Evolutionary conservation across 1,140 invertebrate species (phyloP).

Genomic region (Drosophila repletoides): DNA sequence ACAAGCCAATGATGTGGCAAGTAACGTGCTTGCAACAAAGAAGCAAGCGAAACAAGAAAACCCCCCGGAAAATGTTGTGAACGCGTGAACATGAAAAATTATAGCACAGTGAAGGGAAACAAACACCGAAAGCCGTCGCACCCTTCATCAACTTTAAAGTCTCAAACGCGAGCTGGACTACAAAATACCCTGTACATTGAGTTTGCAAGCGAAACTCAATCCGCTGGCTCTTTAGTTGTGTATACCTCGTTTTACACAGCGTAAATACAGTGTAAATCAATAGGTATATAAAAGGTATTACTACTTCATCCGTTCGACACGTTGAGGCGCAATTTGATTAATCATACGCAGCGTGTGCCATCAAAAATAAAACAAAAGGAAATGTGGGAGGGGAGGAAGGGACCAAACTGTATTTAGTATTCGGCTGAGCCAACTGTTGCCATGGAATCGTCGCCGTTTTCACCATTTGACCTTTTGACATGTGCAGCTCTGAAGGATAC

Average conservation of each 20-base stretch:
- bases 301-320: neutral
- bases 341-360: constrained; percentile 54
- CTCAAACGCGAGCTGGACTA: neutral
- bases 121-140: constrained; percentile 5
- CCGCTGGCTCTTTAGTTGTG: neutral
- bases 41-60: constrained; percentile 6
- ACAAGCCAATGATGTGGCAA: constrained; percentile 31
- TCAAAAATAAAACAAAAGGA: neutral
- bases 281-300: constrained; percentile 33
- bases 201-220: neutral
- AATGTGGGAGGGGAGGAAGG: too few relatives aligned
- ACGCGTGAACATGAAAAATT: constrained; percentile 46
- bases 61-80: constrained; percentile 18
- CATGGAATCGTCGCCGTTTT: constrained; percentile 25
- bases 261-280: constrained; percentile 49
- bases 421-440: constrained; percentile 48
- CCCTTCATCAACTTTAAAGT: constrained; percentile 40
- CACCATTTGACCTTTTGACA: constrained; percentile 41
- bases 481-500: neutral
- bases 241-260: neutral
- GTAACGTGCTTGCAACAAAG: constrained; percentile 32
- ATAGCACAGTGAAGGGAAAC: constrained; percentile 22
- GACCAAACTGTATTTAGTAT: constrained; percentile 1
- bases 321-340: constrained; percentile 37
- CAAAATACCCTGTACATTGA: neutral